Base-by-base conservation (phyloP, 2,888 invertebrate genomes). In the Drosophila leonis region DNA sequence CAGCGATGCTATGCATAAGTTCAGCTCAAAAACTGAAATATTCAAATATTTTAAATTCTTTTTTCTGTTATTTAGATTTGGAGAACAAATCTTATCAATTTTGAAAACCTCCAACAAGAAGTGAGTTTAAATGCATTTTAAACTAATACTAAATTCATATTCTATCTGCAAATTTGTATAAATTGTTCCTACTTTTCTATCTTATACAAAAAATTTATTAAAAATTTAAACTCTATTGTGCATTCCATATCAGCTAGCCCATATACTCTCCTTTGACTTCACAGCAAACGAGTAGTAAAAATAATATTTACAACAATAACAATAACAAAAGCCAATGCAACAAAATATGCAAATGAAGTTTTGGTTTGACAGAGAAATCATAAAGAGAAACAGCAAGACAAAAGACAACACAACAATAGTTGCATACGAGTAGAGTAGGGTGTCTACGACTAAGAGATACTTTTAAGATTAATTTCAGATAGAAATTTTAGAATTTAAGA, bases 311-410 rank as follows among this genome's bases (percentile, higher is more conserved):
- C 18, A 63, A 33, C 6, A 44, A 27, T 13, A 44, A 49, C 33
- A 48, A 62, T 46, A 46, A 29, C 33, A 54, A 65, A 52, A 71
- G 35, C 20, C 39, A 54, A 20, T 52, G 48, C 65, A 63, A 72
- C 62, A 70, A 69, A 69, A 79, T 56, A 80, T 82, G 77, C 72
- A 82, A 80, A 75, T 72, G 62, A 72, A 56, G 60, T 66, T 61
- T 61, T 37, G 46, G 35, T 52, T 49, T 55, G 9, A 27, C 33
- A 73, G 68, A 66, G 78, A 82, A 80, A 82, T 71, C 80, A 70
- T 55, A 71, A 72, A 78, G 65, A 62, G 46, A 46, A 65, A 48
- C 39, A 42, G 41, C 6, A 6, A 27, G 39, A 55, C 12, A 39
- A 41, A 37, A 41, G 29, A 13, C 41, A 20, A 54, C 65, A 41